A percentile compares a stretch with the other conserved stretches of the same genome.
Evolutionary conservation across 1,140 invertebrate genomes (phyloP).

Genomic region (Rhopalosiphum maidis): DNA sequence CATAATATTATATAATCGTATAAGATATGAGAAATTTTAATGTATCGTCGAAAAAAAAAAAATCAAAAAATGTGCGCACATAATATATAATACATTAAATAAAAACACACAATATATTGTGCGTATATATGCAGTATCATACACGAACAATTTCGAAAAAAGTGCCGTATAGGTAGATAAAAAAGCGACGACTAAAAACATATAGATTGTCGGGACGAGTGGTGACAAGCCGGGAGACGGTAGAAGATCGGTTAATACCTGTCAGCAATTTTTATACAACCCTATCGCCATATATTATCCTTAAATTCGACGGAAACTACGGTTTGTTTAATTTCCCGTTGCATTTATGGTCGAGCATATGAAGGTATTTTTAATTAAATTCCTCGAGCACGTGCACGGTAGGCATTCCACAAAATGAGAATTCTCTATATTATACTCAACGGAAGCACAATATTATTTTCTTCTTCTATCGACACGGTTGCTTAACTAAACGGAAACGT

Average conservation of each 20-base stretch:
- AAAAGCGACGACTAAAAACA: background rate
- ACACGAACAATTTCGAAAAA: background rate
- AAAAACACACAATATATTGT: background rate
- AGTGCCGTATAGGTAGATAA: background rate
- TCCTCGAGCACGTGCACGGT: background rate
- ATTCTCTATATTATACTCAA: background rate
- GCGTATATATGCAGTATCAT: background rate
- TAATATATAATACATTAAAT: background rate
- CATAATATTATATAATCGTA: background rate
- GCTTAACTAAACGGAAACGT: background rate
- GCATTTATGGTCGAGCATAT: background rate
- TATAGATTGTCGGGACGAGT: background rate
- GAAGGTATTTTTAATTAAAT: conserved; percentile 36
- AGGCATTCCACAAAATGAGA: background rate
- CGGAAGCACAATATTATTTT: background rate
- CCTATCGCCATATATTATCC: background rate
- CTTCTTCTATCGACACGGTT: background rate
- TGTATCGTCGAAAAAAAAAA: background rate
- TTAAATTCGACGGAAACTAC: background rate
- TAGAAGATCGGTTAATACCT: background rate
- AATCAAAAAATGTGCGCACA: background rate
- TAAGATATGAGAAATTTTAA: background rate
- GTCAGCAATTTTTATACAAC: background rate
- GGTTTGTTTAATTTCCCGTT: background rate
- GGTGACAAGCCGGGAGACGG: background rate